Conservation (phyloP, 2,888 invertebrate species). For the Latrodectus elegans region DNA sequence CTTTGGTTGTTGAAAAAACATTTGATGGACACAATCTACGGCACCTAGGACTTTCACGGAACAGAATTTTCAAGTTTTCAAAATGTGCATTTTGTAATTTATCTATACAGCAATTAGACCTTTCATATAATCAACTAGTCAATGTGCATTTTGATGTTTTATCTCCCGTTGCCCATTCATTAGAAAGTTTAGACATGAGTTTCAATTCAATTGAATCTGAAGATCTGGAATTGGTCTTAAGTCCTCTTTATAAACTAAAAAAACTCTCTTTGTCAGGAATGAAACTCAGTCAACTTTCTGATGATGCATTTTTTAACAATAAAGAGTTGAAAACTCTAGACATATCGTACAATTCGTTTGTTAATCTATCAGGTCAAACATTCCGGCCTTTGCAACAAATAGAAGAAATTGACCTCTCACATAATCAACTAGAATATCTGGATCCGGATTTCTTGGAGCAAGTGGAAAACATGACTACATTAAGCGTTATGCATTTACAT, state of each 20-base stretch:
- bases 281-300: constrained; percentile 65
- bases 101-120: constrained; percentile 82
- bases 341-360: constrained; percentile 83
- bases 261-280: constrained; percentile 75
- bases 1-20: constrained; percentile 76
- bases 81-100: constrained; percentile 84
- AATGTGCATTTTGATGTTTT: constrained; percentile 71
- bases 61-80: constrained; percentile 84
- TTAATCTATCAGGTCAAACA: constrained; percentile 79
- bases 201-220: constrained; percentile 70
- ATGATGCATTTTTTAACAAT: constrained; percentile 66
- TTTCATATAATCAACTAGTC: constrained; percentile 81
- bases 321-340: constrained; percentile 80
- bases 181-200: constrained; percentile 71
- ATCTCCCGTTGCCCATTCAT: constrained; percentile 66
- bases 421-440: constrained; percentile 82
- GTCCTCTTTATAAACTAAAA: constrained; percentile 80
- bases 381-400: constrained; percentile 79
- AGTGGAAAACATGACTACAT: constrained; percentile 73
- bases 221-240: constrained; percentile 76
- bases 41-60: constrained; percentile 80
- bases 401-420: constrained; percentile 83
- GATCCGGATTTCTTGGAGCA: constrained; percentile 79
- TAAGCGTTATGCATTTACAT: constrained; percentile 74
- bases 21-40: constrained; percentile 79